Conservation (phyloP, 2,797 vertebrate species). For the Epinephelus awoara region DNA sequence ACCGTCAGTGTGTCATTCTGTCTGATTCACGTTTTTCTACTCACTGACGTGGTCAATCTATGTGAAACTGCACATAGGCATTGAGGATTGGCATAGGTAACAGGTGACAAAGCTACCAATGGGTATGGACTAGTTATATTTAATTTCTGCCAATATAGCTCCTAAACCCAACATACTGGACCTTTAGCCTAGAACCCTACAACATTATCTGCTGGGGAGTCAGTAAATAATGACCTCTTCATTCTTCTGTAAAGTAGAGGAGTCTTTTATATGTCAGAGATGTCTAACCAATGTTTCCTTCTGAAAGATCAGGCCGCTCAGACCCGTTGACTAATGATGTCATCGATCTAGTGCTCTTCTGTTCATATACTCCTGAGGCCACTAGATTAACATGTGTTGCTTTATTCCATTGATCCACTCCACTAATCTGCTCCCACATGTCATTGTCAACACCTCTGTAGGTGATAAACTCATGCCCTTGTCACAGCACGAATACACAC, state of each 20-base stretch:
- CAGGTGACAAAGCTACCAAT: too few species aligned
- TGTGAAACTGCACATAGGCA: too few species aligned
- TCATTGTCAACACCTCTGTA: constrained; percentile 50
- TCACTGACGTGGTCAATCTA: too few species aligned
- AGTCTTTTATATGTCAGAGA: not conserved
- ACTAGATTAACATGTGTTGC: constrained; percentile 47
- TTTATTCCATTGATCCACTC: constrained; percentile 59
- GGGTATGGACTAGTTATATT: too few species aligned
- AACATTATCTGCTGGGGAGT: constrained; percentile 7
- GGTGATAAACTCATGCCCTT: constrained; percentile 53
- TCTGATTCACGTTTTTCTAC: too few species aligned
- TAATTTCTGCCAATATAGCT: too few species aligned
- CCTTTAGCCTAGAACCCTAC: not conserved
- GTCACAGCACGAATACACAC: constrained; percentile 23
- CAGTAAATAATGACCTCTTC: constrained; percentile 9
- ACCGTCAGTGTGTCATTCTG: too few species aligned
- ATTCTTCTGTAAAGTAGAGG: constrained; percentile 3
- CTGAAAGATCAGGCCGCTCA: constrained; percentile 2
- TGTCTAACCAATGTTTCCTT: constrained; percentile 2
- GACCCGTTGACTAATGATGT: constrained; percentile 29
- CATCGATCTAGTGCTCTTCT: constrained; percentile 18
- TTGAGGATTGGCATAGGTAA: too few species aligned
- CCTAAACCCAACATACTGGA: too few species aligned
- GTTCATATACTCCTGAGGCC: constrained; percentile 21
- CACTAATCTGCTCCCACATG: constrained; percentile 58